Evolutionary conservation across 2,797 vertebrate genomes (phyloP), one percentile per base, ranked within the genome.

Genomic region (Danio jaintianensis): DNA sequence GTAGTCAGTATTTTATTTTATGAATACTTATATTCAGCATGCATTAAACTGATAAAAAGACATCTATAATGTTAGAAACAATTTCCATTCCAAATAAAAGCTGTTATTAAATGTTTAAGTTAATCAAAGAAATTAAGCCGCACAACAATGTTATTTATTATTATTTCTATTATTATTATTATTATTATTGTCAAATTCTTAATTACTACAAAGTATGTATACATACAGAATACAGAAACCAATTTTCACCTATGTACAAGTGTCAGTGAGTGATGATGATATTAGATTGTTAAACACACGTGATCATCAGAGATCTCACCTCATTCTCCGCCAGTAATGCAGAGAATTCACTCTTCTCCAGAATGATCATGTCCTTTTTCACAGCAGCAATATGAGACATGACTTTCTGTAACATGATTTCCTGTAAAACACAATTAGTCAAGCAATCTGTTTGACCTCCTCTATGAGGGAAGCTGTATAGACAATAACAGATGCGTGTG

Each of bases 361-460:
- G 93, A 89, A 99, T 99, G 63, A 99, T 92, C 98, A 99, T 99
- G 88, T 99, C 98, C 87, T 99, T 99, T 92, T 98, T 99, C 40
- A 99, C 94, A 0, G 92, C 84, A 10, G 93, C 91, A 81, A 99
- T 98, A 84, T 96, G 94, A 83, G 97, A 98, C 96, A 99, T 97
- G 56, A 99, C 91, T 80, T 94, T 96, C 90, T 99, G 98, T 89
- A 99, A 88, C 89, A 94, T 95, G 81, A 98, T 96, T 91, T 99
- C 98, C 98, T 99, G 89, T 80, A 36, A 85, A 79, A 80, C 22
- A 52, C 61, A 61, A 55, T 12, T 63, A 47, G 56, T 67, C 22
- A 58, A 4, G 62, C 12, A 36, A 8, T 36, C 50, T 58, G 4
- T 36, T 36, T 18, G n/a, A 72, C 7, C 4, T 45, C 13, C n/a